These are phyloP conservation scores for Xestia rhomboidea DNA, from an alignment of 2,888 invertebrate genomes.

Conservation along the genomic window DNA sequence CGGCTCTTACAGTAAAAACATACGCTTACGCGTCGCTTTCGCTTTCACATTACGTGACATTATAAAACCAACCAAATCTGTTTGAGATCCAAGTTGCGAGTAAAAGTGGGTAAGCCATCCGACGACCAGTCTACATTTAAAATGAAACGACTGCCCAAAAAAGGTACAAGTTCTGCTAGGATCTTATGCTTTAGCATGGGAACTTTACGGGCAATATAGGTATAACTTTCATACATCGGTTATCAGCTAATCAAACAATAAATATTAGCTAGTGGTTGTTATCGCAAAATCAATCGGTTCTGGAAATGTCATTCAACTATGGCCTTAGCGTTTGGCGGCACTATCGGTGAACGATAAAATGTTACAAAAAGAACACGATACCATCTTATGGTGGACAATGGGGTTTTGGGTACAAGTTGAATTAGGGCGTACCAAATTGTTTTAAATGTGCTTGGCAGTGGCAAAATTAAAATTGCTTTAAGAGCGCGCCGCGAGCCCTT, in stretches of 20 bases:
- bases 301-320: constrained; percentile 58
- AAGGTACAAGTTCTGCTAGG: neutral
- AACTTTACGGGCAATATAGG: constrained; percentile 1
- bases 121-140: neutral
- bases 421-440: neutral
- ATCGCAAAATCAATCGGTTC: constrained; percentile 48
- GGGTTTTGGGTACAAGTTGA: neutral
- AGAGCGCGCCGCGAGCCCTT: too few species aligned
- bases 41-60: constrained; percentile 55
- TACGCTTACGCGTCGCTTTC: constrained; percentile 43
- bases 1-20: constrained; percentile 19
- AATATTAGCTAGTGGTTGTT: constrained; percentile 40
- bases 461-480: neutral
- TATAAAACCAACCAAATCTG: constrained; percentile 20
- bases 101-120: constrained; percentile 18
- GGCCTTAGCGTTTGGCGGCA: constrained; percentile 57
- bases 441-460: neutral
- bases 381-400: neutral
- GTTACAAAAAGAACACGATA: constrained; percentile 10
- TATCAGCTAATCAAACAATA: constrained; percentile 46
- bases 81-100: constrained; percentile 18
- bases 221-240: constrained; percentile 6
- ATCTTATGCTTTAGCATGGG: neutral
- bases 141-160: neutral
- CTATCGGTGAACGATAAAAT: constrained; percentile 50